Base-by-base conservation (phyloP, 1,140 invertebrate species). In the Dendrolimus punctatus region DNA sequence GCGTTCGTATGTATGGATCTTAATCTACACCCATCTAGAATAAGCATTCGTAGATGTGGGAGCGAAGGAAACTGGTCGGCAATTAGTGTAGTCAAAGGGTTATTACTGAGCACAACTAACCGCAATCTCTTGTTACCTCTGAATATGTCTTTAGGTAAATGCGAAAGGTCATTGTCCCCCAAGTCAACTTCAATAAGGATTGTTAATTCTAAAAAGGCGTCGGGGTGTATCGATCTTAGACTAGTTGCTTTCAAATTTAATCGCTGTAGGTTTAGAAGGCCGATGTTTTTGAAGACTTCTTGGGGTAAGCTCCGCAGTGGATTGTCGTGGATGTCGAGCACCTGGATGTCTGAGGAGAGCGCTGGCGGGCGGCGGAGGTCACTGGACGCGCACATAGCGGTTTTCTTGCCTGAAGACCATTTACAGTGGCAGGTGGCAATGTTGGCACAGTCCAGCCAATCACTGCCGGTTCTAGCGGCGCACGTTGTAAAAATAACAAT, bases 131-230 rank as follows among this genome's bases (percentile, higher is more conserved):
- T 92, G 84, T 95, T 95, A 23, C 92, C 92, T 53, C 88, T 76
- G 65, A 96, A 96, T 10, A 94, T 95, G 41, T 92, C 89, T 48
- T 90, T 90, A 44, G 94, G 90, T 6, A 96, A 73, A 51, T 78
- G 81, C 2, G 85, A 87, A 39, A 96, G 87, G 52, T 91, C 89
- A 87, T 96, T 96, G 71, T 94, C 90, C 10, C 92, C 93, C 53
- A 96, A 85, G 85, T 96, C 94, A 41, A 98, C 91, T 87, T 97
- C 95, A 5, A 97, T 91, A 9, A 98, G 85, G 60, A 97, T 97
- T 55, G 91, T 93, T 62, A 98, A 90, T 66, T 95, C 94, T 66
- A 92, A 90, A 80, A 98, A 97, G 6, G 95, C 94, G 62, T 95
- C 93, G 46, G 90, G 88, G 80, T 97, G 91, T 51, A 97, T 90